Evolutionary conservation across 1,140 invertebrate species (phyloP), one percentile per base, ranked within the genome.

Genomic region (Ephestia elutella): DNA sequence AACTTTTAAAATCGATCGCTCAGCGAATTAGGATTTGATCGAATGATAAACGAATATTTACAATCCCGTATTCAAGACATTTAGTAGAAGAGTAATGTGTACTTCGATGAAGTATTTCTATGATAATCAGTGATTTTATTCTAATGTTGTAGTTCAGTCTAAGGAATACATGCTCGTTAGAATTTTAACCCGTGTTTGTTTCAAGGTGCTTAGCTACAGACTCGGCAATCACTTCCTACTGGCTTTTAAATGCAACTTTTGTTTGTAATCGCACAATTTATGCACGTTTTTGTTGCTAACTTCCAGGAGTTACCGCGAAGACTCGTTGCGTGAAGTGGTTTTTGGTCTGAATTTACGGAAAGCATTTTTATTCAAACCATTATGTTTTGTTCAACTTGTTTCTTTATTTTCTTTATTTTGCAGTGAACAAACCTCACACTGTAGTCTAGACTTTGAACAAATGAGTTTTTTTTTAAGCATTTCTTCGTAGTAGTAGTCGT

Each of bases 241-340:
- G 55, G 56, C 68, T 70, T 71, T 71, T 66, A 73, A 75, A 64
- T 67, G 60, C 59, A 69, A 73, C 64, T 70, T 69, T 71, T 71
- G 66, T 69, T 73, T 67, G 68, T 65, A 62, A 73, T 71, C 62
- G 49, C 48, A 63, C 66, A 68, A 75, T 75, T 75, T 75, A 73
- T 75, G 66, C 60, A 62, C 54, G 57, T 67, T 71, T 57, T 68
- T 63, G 59, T 69, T 62, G 19, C 20, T 8, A 57, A 61, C 20
- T 53, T n/a, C 18, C 13, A 25, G 28, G 50, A 53, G n/a, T 25
- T 53, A 25, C 21, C n/a, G 50, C 13, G 18, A n/a, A 21, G 10
- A 8, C 50, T 2, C n/a, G 20, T 25, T 53, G n/a, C 19, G 50
- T 25, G 13, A n/a, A 11, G 19, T 53, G 15, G 50, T 53, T 53